Base-by-base conservation (phyloP, 64 coral and sea anemone genomes). In the Pocillopora verrucosa region DNA sequence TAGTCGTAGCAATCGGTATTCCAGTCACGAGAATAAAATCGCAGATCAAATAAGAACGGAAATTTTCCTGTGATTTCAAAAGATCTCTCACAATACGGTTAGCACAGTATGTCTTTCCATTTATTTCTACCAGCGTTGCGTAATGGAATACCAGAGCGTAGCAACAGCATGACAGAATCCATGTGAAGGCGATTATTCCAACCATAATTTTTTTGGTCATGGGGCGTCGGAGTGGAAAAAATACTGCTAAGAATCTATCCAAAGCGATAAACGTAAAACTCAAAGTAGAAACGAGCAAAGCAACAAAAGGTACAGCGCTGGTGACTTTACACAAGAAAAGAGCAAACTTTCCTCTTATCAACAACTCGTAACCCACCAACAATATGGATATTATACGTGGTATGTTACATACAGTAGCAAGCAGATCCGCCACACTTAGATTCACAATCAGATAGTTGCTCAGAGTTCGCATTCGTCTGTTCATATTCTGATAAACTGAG, bases 361-460 rank as follows among this genome's bases (percentile, higher is more conserved):
- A 77, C 93, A 89, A 94, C 58, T 78, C 76, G 1, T 78, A 59
- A 2, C 76, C 89, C 14, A 90, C 83, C 10, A 60, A 65, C 11
- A 91, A 80, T 14, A 91, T 67, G 37, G 68, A 75, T 17, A 94
- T 91, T 14, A 84, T 16, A 65, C 89, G 60, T 10, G 93, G 82
- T 68, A 94, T 82, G 5, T 91, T 94, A 41, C 86, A 85, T n/a
- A 94, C 51, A 2, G 93, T 87, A 0, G 91, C 41, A 41, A 94
- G 56, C 6, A 91, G 64, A 75, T 94, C 93, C 37, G 89, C 89
- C 16, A 91, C 51, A 14, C 75, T 63, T n/a, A 91, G 85, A 22
- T 94, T 94, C 0, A 94, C 83, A 45, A 94, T 76, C n/a, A 94
- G 81, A 24, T 75, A 76, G 16, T 94, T 91, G 36, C 93, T 91